Conservation (phyloP, 2,113 vertebrate genomes). For the Ancistrus triradiatus region DNA sequence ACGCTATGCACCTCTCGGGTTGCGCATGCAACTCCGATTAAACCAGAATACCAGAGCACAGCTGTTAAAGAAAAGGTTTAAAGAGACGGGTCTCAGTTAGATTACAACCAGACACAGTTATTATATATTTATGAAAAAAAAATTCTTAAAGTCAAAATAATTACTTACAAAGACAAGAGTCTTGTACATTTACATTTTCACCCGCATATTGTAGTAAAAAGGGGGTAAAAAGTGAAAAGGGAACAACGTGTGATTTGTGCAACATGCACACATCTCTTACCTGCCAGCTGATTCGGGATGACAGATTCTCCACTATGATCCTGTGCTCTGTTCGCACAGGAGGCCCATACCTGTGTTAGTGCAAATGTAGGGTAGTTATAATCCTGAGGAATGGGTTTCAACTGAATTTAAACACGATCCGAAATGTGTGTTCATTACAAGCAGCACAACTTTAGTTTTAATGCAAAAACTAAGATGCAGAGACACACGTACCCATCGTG, state of each 20-base stretch:
- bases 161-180: not conserved
- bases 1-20: constrained; percentile 71
- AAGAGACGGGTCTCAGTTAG: constrained; percentile 71
- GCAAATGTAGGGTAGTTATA: too few species aligned
- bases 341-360: constrained; percentile 83
- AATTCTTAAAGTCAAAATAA: too few species aligned
- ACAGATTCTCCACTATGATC: constrained; percentile 87
- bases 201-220: not conserved
- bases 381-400: too few species aligned
- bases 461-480: too few species aligned
- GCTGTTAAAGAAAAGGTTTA: constrained; percentile 76
- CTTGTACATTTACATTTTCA: not conserved
- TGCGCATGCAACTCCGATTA: constrained; percentile 73
- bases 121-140: constrained; percentile 54
- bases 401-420: too few species aligned
- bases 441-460: too few species aligned
- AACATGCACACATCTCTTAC: constrained; percentile 59
- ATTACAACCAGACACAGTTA: constrained; percentile 55
- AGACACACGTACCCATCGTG: too few species aligned
- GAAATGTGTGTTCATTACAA: too few species aligned
- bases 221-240: not conserved
- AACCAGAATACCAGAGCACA: constrained; percentile 76
- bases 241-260: not conserved
- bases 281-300: constrained; percentile 89
- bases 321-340: constrained; percentile 85